phyloP scores from a whole-genome alignment of 2,797 vertebrate genomes.

The Oryzias dopingdopingensis region DNA sequence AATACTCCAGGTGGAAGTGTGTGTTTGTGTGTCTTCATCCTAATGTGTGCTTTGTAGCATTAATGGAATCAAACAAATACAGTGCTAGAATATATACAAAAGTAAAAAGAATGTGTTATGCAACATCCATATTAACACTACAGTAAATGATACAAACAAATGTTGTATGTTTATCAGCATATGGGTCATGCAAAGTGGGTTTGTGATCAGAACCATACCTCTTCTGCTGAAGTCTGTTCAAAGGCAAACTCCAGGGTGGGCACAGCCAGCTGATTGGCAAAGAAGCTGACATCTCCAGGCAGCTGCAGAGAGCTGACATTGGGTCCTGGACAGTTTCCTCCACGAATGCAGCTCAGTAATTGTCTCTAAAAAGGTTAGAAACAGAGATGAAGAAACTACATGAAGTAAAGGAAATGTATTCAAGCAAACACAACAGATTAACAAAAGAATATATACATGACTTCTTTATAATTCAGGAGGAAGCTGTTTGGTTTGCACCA shows the following conservation, averaged over 20 bases:
- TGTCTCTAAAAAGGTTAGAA: slow-evolving; percentile 80
- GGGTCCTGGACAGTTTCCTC: slow-evolving; percentile 74
- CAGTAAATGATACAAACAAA: background rate
- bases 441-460: background rate
- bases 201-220: slow-evolving; percentile 72
- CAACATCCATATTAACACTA: background rate
- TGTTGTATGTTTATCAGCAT: background rate
- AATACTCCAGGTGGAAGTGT: too few species aligned
- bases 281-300: slow-evolving; percentile 86
- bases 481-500: too few species aligned
- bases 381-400: background rate
- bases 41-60: too few species aligned
- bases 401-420: background rate
- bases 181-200: background rate
- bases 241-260: slow-evolving; percentile 86
- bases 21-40: too few species aligned
- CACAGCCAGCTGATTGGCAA: slow-evolving; percentile 89
- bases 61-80: too few species aligned
- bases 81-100: too few species aligned
- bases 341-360: slow-evolving; percentile 79
- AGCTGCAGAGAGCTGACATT: slow-evolving; percentile 87
- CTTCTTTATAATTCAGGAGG: background rate
- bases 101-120: background rate
- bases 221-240: slow-evolving; percentile 76
- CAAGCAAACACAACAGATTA: background rate